Evolutionary conservation across 2,888 invertebrate species (phyloP), one percentile per base, ranked within the genome.

Genomic region (Colostygia pectinataria): DNA sequence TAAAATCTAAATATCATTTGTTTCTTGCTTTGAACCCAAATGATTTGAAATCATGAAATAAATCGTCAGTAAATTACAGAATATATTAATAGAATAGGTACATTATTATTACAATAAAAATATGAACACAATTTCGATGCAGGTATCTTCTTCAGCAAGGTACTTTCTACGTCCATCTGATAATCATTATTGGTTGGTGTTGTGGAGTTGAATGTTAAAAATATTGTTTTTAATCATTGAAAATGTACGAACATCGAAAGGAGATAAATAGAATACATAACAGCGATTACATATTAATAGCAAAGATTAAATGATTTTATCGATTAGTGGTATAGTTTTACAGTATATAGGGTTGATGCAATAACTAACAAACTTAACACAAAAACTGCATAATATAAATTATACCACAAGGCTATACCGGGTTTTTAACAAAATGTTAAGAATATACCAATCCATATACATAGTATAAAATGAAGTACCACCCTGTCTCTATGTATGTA

Each of bases 231-330:
- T 31, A 8, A 3, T 20, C 20, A 20, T 20, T 37, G 32, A 20
- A 32, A 24, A 33, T 15, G 51, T 41, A 51, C 45, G 45, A 46
- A 51, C 51, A 51, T 42, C 45, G 37, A 46, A 45, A 37, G 25
- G 14, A 37, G 34, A 44, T 43, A 23, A 5, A 24, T 9, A 28
- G 15, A 46, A 42, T 33, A 25, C 9, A 31, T 43, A 34, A 53
- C 46, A 53, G 46, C 42, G 45, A 52, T 42, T 25, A 28, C 24
- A 46, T 34, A 41, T 13, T 23, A 24, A 7, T 7, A 24, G 7
- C 20, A 24, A 25, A 25, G 18, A 9, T 25, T 9, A 34, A 6
- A 28, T 5, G 1, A 20, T 20, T 20, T 4, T 20, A 15, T 2
- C 2, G 4, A 4, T 15, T 15, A 4, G 2, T 4, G 15, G 2